A percentile compares a stretch with the other conserved stretches of the same genome.
Evolutionary conservation across 1,140 invertebrate genomes (phyloP).

Genomic region (Centruroides vittatus): DNA sequence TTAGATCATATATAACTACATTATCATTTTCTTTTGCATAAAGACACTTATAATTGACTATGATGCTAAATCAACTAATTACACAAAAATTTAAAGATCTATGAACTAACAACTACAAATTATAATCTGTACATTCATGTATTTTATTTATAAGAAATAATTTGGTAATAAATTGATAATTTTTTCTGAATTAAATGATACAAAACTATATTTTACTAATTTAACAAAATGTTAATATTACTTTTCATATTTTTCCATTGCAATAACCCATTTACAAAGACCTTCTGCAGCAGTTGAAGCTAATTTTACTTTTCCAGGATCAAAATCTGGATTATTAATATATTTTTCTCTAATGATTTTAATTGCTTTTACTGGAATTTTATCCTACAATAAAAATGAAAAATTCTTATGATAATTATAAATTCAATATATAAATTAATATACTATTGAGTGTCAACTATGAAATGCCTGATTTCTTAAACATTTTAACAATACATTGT

Average conservation of each 20-base stretch:
- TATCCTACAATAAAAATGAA: constrained; percentile 38
- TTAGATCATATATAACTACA: too few species aligned
- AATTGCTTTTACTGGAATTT: constrained; percentile 67
- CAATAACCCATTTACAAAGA: constrained; percentile 77
- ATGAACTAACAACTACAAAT: not conserved
- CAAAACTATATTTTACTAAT: not conserved
- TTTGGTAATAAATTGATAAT: too few species aligned
- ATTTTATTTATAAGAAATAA: too few species aligned
- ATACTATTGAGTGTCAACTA: too few species aligned
- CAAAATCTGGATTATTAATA: constrained; percentile 47
- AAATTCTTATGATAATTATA: too few species aligned
- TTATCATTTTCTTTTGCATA: too few species aligned
- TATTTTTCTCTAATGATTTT: constrained; percentile 70
- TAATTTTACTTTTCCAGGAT: constrained; percentile 72
- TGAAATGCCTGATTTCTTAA: too few species aligned
- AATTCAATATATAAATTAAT: too few species aligned
- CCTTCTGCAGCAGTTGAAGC: constrained; percentile 59
- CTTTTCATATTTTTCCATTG: constrained; percentile 84
- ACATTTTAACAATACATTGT: too few species aligned
- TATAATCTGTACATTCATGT: too few species aligned
- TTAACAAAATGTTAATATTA: constrained; percentile 49
- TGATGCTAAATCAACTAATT: too few species aligned
- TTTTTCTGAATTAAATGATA: not conserved
- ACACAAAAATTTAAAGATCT: not conserved
- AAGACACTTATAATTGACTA: too few species aligned